These are phyloP conservation scores for Drosophila silvestris DNA, from an alignment of 2,888 invertebrate genomes.

Conservation along the genomic window DNA sequence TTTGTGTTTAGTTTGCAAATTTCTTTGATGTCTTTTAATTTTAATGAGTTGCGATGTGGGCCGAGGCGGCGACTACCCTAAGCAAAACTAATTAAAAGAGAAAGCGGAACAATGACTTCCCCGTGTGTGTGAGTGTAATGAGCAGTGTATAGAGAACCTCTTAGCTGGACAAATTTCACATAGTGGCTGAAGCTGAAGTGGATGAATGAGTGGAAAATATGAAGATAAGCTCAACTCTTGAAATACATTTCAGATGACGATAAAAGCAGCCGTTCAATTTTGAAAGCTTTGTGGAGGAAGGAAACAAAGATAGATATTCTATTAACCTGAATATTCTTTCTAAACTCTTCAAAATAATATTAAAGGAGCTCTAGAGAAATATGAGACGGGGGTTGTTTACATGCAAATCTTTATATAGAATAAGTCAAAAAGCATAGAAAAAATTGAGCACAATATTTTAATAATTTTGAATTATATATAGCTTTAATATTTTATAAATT, in stretches of 20 bases:
- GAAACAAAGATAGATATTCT: not conserved
- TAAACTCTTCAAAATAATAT: not conserved
- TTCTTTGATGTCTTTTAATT: conserved; percentile 81
- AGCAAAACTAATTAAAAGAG: conserved; percentile 73
- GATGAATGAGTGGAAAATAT: not conserved
- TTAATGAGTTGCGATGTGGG: conserved; percentile 75
- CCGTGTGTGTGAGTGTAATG: conserved; percentile 5
- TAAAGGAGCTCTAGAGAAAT: not conserved
- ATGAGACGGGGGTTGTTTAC: not conserved
- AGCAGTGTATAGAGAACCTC: conserved; percentile 27
- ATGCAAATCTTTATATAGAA: not conserved
- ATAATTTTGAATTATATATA: not conserved
- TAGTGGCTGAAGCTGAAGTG: not conserved
- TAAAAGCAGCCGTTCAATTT: not conserved
- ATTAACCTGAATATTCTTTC: not conserved
- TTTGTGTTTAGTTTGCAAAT: conserved; percentile 78
- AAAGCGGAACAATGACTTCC: conserved; percentile 29
- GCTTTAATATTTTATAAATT: not conserved
- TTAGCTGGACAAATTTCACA: not conserved
- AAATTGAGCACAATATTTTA: not conserved
- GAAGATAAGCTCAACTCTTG: not conserved
- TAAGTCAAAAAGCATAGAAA: not conserved
- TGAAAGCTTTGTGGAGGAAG: not conserved
- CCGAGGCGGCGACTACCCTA: conserved; percentile 36
- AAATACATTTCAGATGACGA: not conserved